These are phyloP conservation scores for Paratilapia polleni DNA, from an alignment of 2,113 vertebrate species.

Conservation along the genomic window DNA sequence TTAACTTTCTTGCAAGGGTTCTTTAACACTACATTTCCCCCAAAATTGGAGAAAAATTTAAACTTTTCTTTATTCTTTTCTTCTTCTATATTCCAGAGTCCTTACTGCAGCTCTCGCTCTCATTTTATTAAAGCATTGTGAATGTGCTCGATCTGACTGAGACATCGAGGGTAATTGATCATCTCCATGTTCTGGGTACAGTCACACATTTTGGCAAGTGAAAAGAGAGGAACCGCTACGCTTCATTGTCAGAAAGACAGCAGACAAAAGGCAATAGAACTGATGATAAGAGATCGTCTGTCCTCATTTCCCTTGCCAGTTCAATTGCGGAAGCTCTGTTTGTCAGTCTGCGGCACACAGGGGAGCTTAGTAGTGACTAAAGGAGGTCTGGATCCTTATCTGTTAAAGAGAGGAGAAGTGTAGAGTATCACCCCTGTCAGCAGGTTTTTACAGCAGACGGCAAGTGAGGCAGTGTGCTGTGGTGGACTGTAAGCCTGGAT, in stretches of 20 bases:
- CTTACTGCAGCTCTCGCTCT: constrained; percentile 1
- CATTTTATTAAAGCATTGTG: constrained; percentile 45
- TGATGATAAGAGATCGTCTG: constrained; percentile 56
- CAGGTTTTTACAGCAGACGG: constrained; percentile 59
- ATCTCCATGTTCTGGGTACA: constrained; percentile 44
- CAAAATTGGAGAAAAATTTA: not conserved
- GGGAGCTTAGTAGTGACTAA: constrained; percentile 40
- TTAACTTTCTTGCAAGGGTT: not conserved
- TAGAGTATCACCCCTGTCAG: constrained; percentile 62
- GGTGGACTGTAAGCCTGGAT: constrained; percentile 33
- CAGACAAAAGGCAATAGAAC: constrained; percentile 36
- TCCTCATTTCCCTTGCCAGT: constrained; percentile 62
- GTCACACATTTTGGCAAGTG: constrained; percentile 29
- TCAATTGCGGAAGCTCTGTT: constrained; percentile 43
- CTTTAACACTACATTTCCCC: not conserved
- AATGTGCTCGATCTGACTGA: constrained; percentile 55
- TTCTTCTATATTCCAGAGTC: constrained; percentile 1
- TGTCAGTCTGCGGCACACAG: constrained; percentile 9
- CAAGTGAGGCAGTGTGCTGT: constrained; percentile 2
- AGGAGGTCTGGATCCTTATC: constrained; percentile 66
- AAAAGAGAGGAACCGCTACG: constrained; percentile 28
- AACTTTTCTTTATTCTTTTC: constrained; percentile 10
- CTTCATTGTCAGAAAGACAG: constrained; percentile 38
- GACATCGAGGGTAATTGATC: constrained; percentile 65
- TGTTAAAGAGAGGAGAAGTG: constrained; percentile 39